Evolutionary conservation across 2,888 invertebrate genomes (phyloP).

Genomic region (Eucriotettix oculatus): DNA sequence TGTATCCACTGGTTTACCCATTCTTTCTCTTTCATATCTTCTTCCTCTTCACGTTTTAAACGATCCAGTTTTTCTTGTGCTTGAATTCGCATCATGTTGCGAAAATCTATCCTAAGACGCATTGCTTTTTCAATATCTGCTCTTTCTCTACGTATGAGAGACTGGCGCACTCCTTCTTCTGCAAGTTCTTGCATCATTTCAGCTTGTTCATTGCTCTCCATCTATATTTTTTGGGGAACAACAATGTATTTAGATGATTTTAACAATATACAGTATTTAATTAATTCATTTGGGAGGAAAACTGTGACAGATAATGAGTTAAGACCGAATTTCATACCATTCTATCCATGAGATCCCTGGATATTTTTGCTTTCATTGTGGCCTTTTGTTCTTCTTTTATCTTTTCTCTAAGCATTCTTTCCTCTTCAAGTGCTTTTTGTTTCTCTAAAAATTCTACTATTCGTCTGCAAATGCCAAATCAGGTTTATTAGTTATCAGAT

Average conservation of each 20-base stretch:
- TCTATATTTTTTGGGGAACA: too few species aligned
- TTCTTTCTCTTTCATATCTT: background rate
- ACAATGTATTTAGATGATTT: too few species aligned
- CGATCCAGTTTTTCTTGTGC: background rate
- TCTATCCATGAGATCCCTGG: background rate
- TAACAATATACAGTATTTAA: too few species aligned
- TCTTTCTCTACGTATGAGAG: background rate
- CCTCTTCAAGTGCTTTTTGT: background rate
- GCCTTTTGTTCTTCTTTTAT: background rate
- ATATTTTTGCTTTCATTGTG: background rate
- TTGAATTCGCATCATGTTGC: background rate
- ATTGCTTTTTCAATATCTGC: background rate
- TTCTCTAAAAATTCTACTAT: background rate
- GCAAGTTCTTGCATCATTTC: background rate
- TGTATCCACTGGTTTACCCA: too few species aligned
- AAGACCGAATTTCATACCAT: too few species aligned
- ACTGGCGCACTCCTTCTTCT: background rate
- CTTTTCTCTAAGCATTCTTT: background rate
- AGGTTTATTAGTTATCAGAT: background rate
- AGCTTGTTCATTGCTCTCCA: background rate
- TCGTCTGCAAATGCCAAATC: background rate
- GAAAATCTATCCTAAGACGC: background rate
- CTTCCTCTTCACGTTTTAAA: background rate
- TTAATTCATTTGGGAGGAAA: too few species aligned
- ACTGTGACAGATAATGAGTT: too few species aligned